Percentiles rank a stretch among this genome's conserved stretches.
phyloP scores from a whole-genome alignment of 2,888 invertebrate genomes.

The Mycogona germanica region DNA sequence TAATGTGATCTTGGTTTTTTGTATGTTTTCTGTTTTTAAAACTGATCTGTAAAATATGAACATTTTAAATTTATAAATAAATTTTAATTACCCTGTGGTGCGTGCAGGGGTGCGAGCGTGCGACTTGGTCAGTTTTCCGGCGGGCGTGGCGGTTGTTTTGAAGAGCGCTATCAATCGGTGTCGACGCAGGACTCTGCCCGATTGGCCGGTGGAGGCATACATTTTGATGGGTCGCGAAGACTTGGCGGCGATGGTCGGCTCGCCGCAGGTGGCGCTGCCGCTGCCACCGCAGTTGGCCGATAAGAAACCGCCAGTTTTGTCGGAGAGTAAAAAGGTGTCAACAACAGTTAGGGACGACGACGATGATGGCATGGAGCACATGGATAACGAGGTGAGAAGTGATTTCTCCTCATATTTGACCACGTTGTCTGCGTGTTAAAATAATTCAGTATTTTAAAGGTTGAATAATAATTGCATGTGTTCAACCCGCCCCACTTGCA shows the following conservation, averaged over 20 bases:
- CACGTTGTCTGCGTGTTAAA: not conserved
- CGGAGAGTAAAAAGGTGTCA: constrained; percentile 8
- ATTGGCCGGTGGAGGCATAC: constrained; percentile 59
- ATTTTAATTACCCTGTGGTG: too few species aligned
- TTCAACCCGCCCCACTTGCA: not conserved
- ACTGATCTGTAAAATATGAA: too few species aligned
- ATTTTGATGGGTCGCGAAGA: constrained; percentile 55
- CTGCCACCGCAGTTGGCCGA: not conserved
- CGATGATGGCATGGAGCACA: constrained; percentile 52
- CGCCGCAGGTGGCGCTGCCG: not conserved
- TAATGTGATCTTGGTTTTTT: too few species aligned
- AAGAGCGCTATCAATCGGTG: constrained; percentile 56
- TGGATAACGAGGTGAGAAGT: constrained; percentile 35
- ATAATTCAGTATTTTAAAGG: not conserved
- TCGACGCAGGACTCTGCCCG: constrained; percentile 54
- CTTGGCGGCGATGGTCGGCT: constrained; percentile 38
- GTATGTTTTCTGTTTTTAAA: too few species aligned
- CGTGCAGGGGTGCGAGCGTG: constrained; percentile 47
- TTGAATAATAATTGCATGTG: too few species aligned
- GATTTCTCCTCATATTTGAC: not conserved
- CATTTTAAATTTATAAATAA: too few species aligned
- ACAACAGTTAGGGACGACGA: constrained; percentile 34
- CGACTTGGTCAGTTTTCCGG: constrained; percentile 57
- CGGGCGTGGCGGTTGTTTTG: constrained; percentile 54
- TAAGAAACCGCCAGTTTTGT: not conserved